Conservation (phyloP, 2,113 vertebrate species). For the Oreochromis spilurus region DNA sequence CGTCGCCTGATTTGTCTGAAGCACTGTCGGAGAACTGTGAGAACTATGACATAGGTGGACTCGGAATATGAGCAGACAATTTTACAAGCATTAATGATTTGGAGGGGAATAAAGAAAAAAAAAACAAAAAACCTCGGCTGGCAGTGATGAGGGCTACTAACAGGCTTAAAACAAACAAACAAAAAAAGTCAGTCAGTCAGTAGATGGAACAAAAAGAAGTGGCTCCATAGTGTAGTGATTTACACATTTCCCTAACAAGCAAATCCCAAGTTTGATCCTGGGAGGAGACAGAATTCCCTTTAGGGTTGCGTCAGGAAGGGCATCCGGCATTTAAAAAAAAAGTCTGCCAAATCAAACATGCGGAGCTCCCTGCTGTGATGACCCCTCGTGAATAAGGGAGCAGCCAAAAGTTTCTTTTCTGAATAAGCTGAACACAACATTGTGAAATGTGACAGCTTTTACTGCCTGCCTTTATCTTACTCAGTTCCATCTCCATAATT, state of each 20-base stretch:
- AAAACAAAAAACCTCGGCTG: background rate
- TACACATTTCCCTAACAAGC: background rate
- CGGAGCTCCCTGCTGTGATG: background rate
- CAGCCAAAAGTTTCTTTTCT: background rate
- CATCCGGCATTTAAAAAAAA: background rate
- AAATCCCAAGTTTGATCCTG: background rate
- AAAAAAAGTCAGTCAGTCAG: background rate
- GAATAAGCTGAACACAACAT: background rate
- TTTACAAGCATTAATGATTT: background rate
- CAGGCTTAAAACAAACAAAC: background rate
- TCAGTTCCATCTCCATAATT: background rate
- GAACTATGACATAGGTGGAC: background rate
- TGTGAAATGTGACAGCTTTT: background rate
- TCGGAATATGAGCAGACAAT: background rate
- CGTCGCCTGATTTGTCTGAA: background rate
- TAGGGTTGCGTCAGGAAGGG: background rate
- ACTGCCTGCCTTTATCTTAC: background rate
- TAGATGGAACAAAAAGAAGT: background rate
- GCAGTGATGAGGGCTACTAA: background rate
- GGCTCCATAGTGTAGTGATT: background rate
- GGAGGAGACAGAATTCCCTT: background rate
- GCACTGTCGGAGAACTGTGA: background rate
- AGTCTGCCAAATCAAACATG: background rate
- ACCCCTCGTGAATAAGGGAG: background rate
- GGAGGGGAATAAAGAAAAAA: background rate